Percentiles rank a stretch among this genome's conserved stretches.
These are phyloP conservation scores for Pachyuromys duprasi DNA, from an alignment of 2,797 vertebrate genomes.

Conservation along the genomic window DNA sequence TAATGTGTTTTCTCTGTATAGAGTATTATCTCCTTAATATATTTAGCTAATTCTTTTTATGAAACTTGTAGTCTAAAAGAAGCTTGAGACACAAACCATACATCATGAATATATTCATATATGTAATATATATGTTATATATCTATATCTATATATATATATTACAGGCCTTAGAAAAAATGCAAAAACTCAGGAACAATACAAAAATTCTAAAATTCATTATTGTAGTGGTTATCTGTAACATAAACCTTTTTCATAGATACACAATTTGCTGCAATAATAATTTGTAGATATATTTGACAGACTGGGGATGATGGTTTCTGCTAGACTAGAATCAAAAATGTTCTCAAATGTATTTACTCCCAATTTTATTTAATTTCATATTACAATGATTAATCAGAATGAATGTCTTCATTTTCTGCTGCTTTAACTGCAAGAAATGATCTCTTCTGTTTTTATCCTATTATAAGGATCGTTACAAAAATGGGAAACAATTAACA, in stretches of 20 bases:
- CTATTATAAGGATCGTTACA: constrained; percentile 90
- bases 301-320: constrained; percentile 61
- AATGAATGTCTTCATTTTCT: constrained; percentile 89
- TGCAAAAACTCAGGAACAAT: background rate
- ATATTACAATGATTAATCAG: constrained; percentile 88
- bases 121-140: too few species aligned
- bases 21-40: background rate
- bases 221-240: constrained; percentile 54
- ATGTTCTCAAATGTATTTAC: constrained; percentile 77
- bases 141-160: too few species aligned
- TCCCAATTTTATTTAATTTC: constrained; percentile 84
- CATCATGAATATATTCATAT: background rate
- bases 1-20: background rate
- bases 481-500: constrained; percentile 92
- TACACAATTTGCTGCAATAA: constrained; percentile 29
- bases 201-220: background rate
- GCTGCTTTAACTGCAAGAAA: constrained; percentile 90
- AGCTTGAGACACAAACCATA: background rate
- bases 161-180: background rate
- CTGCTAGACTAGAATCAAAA: constrained; percentile 63
- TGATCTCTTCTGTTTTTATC: constrained; percentile 89
- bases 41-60: constrained; percentile 27
- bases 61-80: constrained; percentile 5
- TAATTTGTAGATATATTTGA: constrained; percentile 71
- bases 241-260: constrained; percentile 31